Conservation (phyloP, 2,113 vertebrate genomes). For the Haplotaxodon microlepis region DNA sequence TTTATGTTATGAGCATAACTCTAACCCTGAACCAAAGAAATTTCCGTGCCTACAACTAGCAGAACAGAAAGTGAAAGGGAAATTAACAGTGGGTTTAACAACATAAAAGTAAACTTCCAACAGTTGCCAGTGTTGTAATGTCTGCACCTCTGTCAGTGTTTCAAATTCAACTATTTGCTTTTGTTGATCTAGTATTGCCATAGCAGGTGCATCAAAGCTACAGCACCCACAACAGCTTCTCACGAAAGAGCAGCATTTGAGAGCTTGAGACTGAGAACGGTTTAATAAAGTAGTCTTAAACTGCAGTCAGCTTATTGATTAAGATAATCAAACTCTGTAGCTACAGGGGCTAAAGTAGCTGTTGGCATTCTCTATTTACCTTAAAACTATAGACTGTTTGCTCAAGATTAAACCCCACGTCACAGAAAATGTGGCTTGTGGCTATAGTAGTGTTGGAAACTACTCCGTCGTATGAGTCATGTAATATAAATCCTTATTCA, state of each 20-base stretch:
- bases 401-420: background rate
- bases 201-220: background rate
- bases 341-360: background rate
- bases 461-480: background rate
- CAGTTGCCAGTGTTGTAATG: background rate
- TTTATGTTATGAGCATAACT: background rate
- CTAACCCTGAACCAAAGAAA: background rate
- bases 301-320: background rate
- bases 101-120: background rate
- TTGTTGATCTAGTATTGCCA: background rate
- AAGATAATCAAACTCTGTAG: no score
- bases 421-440: background rate
- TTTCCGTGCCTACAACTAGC: background rate
- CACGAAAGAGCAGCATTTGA: background rate
- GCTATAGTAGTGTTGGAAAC: background rate
- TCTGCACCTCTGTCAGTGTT: background rate
- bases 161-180: background rate
- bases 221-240: background rate
- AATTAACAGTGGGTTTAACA: background rate
- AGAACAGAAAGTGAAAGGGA: background rate
- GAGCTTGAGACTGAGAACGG: background rate
- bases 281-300: background rate
- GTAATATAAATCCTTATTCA: background rate
- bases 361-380: background rate
- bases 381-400: background rate